A percentile compares a stretch with the other conserved stretches of the same genome.
Conservation (phyloP, 2,888 invertebrate species). For the Lasius platythorax region DNA sequence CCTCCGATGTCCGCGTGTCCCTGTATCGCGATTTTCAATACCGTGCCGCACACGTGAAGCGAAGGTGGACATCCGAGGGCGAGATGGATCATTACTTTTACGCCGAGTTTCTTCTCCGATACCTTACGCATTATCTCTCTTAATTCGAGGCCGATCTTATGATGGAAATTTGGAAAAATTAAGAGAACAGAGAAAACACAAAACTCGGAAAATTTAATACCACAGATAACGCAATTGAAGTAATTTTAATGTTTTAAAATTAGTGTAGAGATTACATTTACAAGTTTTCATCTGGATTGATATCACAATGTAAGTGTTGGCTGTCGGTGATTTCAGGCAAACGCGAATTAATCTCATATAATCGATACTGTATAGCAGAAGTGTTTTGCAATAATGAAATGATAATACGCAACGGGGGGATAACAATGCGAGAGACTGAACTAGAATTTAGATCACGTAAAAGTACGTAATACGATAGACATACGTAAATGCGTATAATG, state of each 20-base stretch:
- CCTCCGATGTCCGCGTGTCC: slow-evolving; percentile 45
- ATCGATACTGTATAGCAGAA: slow-evolving; percentile 6
- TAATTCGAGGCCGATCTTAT: not conserved
- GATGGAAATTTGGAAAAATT: not conserved
- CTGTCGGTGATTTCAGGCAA: not conserved
- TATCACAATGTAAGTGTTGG: not conserved
- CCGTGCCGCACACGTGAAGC: slow-evolving; percentile 62
- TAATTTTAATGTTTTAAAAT: not conserved
- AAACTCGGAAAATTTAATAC: not conserved
- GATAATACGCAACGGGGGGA: slow-evolving; percentile 10
- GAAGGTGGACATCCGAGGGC: slow-evolving; percentile 68
- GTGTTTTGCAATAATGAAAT: slow-evolving; percentile 15
- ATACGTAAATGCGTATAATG: not conserved
- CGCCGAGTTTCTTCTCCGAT: slow-evolving; percentile 9
- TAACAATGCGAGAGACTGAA: not conserved
- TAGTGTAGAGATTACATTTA: not conserved
- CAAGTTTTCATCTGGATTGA: not conserved
- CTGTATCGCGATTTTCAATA: slow-evolving; percentile 60
- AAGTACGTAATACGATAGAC: not conserved
- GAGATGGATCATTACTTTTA: slow-evolving; percentile 62
- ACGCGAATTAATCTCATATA: slow-evolving; percentile 12
- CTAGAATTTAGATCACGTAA: slow-evolving; percentile 10
- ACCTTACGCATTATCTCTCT: not conserved
- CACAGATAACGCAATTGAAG: not conserved
- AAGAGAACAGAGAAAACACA: not conserved